Evolutionary conservation across 2,113 vertebrate genomes (phyloP), one percentile per base, ranked within the genome.

Genomic region (Cheirogaleus medius): DNA sequence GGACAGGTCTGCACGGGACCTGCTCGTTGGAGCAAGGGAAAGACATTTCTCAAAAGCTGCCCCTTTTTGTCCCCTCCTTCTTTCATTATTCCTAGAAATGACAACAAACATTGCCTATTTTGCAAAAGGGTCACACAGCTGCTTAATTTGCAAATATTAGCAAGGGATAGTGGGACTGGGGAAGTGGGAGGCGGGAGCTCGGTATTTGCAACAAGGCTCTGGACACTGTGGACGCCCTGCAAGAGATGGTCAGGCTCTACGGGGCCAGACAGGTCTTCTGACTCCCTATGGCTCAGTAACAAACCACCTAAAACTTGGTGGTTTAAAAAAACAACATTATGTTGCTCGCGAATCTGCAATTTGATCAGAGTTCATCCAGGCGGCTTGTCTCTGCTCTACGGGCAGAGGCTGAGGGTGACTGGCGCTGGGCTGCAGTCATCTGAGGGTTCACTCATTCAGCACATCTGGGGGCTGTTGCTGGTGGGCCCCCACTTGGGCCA

Each of bases 391-490:
- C 58, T 47, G 56, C 56, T 34, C 18, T 12, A 5, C 0, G 2
- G 82, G 44, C 27, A 20, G 44, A 44, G 71, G 71, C 58, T 56
- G 14, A 52, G 21, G 37, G 9, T 21, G 58, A 56, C 6, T 21
- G 37, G 13, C 37, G 29, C 49, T 14, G 32, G 37, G 17, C 49
- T 20, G 66, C 25, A 27, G 7, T 37, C 39, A 14, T 25, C 60
- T 68, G 37, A 27, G 15, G 15, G 47, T 1, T 20, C 15, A 7
- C 7, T 3, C 32, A 6, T n/a, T 29, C 60, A 6, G 9, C 15
- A 13, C 0, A 0, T 32, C 7, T 47, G 14, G 0, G 34, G 18
- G 5, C 0, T 64, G 3, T 34, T 64, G 29, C 27, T 42, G n/a
- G 44, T 32, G n/a, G 8, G 47, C 15, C 20, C 29, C 37, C 37